Percentiles rank a stretch among this genome's conserved stretches.
Evolutionary conservation across 2,888 invertebrate genomes (phyloP).

Genomic region (Scaptomyza tumidula): DNA sequence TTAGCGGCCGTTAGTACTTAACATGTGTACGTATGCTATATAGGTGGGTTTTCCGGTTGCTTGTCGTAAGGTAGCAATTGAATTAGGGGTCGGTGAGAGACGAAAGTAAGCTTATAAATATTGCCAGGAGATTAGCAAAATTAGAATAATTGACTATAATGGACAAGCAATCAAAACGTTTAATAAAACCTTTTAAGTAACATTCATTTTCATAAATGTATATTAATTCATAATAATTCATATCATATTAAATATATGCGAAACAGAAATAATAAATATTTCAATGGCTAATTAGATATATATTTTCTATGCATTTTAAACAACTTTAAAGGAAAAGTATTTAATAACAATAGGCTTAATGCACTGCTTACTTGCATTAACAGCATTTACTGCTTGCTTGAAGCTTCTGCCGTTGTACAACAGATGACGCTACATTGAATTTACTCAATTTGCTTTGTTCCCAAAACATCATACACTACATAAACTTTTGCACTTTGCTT

Average conservation of each 20-base stretch:
- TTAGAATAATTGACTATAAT: background rate
- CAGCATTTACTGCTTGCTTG: background rate
- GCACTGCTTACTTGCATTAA: too few relatives aligned
- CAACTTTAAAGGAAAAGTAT: too few relatives aligned
- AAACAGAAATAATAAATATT: too few relatives aligned
- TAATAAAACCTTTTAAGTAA: background rate
- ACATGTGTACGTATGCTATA: slow-evolving; percentile 67
- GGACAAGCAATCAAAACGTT: background rate
- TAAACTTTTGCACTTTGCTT: background rate
- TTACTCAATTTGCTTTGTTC: too few relatives aligned
- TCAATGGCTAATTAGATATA: too few relatives aligned
- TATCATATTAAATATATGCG: too few relatives aligned
- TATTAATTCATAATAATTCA: too few relatives aligned
- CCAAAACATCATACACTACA: too few relatives aligned
- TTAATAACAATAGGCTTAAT: too few relatives aligned
- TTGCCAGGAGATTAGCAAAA: background rate
- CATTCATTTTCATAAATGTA: too few relatives aligned
- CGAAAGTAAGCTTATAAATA: background rate
- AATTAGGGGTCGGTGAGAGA: background rate
- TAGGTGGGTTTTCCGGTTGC: slow-evolving; percentile 51
- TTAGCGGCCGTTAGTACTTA: slow-evolving; percentile 60
- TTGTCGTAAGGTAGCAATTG: background rate
- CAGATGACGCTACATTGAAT: background rate
- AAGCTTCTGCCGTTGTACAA: background rate
- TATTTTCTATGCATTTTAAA: too few relatives aligned